Percentiles rank a stretch among this genome's conserved stretches.
phyloP scores from a whole-genome alignment of 2,113 vertebrate genomes.

The Neogale vison region DNA sequence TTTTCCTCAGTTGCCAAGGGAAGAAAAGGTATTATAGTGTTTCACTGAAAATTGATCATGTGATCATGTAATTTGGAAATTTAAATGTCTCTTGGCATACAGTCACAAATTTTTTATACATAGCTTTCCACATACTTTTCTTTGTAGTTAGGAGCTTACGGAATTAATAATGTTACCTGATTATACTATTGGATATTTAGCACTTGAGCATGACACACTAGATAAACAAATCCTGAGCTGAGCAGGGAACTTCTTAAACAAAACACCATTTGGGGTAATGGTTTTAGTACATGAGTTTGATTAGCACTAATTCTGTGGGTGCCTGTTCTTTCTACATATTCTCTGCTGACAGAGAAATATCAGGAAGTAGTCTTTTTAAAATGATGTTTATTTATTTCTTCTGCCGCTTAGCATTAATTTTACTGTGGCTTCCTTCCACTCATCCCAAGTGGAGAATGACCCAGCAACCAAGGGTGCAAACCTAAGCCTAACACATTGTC shows the following conservation, averaged over 20 bases:
- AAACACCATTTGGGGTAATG: not conserved
- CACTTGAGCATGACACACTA: not conserved
- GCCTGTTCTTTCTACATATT: not conserved
- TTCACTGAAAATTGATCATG: not conserved
- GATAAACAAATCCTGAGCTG: slow-evolving; percentile 10
- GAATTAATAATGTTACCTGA: not conserved
- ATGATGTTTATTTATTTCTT: not conserved
- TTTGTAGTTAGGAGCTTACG: not conserved
- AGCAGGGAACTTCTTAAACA: slow-evolving; percentile 8
- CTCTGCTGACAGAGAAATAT: not conserved
- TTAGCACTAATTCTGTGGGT: not conserved
- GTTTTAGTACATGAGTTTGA: not conserved
- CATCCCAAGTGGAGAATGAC: not conserved
- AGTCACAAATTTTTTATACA: not conserved
- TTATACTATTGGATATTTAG: not conserved
- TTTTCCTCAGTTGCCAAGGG: not conserved
- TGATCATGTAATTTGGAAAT: not conserved
- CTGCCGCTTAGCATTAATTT: not conserved
- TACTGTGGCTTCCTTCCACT: not conserved
- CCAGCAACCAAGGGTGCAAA: not conserved
- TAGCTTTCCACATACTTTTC: not conserved
- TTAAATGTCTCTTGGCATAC: not conserved
- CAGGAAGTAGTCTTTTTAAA: not conserved
- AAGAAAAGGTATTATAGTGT: not conserved
- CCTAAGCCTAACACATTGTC: not conserved